These are phyloP conservation scores for Pristionchus arcanus DNA, from an alignment of 2,888 invertebrate genomes.

Conservation along the genomic window DNA sequence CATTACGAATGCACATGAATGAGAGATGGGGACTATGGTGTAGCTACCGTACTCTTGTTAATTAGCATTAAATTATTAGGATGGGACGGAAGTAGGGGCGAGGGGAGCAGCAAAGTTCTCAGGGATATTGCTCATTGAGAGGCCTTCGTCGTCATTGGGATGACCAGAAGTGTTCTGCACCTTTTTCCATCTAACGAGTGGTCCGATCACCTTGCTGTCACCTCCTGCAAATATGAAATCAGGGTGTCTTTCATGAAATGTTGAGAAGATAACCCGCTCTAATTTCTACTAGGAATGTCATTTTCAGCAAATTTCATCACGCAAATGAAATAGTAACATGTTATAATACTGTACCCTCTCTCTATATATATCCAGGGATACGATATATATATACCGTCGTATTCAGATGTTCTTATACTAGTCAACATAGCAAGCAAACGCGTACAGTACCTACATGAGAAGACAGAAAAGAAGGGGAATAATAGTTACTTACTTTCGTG, in stretches of 20 bases:
- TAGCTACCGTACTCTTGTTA: background rate
- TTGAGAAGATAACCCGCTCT: background rate
- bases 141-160: constrained; percentile 37
- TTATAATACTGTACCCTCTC: background rate
- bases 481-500: background rate
- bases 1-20: constrained; percentile 31
- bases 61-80: background rate
- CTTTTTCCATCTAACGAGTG: constrained; percentile 95
- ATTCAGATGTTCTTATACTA: too few relatives aligned
- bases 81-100: constrained; percentile 12
- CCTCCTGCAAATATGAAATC: background rate
- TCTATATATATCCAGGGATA: too few relatives aligned
- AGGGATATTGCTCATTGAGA: constrained; percentile 39
- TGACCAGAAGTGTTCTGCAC: constrained; percentile 76
- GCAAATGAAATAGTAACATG: background rate
- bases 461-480: background rate
- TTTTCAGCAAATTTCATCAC: background rate
- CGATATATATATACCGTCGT: too few relatives aligned
- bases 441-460: constrained; percentile 33
- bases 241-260: background rate
- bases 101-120: background rate
- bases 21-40: background rate
- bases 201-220: constrained; percentile 75
- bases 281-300: background rate
- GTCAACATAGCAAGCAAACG: background rate